Evolutionary conservation across 2,797 vertebrate genomes (phyloP), one percentile per base, ranked within the genome.

Genomic region (Melanotaenia parkinsoni): DNA sequence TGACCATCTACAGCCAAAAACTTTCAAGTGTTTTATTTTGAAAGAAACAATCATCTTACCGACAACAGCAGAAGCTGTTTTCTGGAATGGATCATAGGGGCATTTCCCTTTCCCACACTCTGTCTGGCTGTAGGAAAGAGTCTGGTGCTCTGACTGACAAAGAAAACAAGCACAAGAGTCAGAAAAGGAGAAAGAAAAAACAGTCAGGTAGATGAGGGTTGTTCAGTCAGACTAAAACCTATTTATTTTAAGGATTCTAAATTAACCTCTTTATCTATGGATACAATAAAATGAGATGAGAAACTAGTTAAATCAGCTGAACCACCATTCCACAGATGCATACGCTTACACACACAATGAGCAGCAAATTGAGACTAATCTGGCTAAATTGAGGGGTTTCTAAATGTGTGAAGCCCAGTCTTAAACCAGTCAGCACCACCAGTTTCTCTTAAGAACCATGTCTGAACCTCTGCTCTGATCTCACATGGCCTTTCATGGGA

Each of bases 71-170:
- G 94, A 93, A 28, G 93, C 94, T 0, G 94, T 94, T 81, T 91
- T 94, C 86, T 95, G 95, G 32, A 92, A 86, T 0, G 95, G 95
- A 77, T 96, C 93, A 0, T 94, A 96, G 0, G 95, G 94, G 89
- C 94, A 95, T 83, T 96, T 96, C n/a, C 95, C 95, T 75, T 95
- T 95, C 26, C 95, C 95, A 54, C 94, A 93, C 75, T 95, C 95
- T 16, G 95, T 95, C 83, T 95, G 93, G 58, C 91, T 67, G 58
- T 93, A 92, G 72, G 83, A 87, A 13, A 95, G 79, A 12, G 87
- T 89, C 85, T 94, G 92, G 59, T 93, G 88, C 62, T 94, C 94
- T 37, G 81, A 89, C 95, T 96, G 84, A 20, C 65, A 77, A 63
- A 70, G 35, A 51, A 70, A 69, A 73, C 54, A 75, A n/a, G 81